These are phyloP conservation scores for Plagodis dolabraria DNA, from an alignment of 2,888 invertebrate genomes.

Conservation along the genomic window DNA sequence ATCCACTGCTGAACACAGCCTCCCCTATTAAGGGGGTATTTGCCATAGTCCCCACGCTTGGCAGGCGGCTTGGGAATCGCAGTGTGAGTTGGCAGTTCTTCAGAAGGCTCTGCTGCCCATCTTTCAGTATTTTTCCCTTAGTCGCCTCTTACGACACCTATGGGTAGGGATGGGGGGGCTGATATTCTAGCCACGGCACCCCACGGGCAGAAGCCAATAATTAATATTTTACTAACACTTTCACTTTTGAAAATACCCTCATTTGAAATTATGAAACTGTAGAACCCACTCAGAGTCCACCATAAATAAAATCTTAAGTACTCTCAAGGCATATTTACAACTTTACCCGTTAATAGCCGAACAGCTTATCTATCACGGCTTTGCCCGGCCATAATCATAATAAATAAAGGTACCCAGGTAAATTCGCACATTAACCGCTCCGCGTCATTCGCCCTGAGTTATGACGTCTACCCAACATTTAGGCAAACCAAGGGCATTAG, in stretches of 20 bases:
- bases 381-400: constrained; percentile 70
- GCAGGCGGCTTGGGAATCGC: too few species aligned
- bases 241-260: constrained; percentile 8
- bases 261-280: background rate
- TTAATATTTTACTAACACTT: background rate
- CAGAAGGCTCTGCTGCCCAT: too few species aligned
- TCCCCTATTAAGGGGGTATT: too few species aligned
- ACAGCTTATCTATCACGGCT: constrained; percentile 68
- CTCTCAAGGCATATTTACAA: constrained; percentile 22
- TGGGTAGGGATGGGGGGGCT: too few species aligned
- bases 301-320: constrained; percentile 19
- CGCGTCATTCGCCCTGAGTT: constrained; percentile 72
- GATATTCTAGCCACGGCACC: too few species aligned
- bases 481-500: constrained; percentile 76
- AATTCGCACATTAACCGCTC: constrained; percentile 72
- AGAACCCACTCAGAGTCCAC: constrained; percentile 2
- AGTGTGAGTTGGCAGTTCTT: too few species aligned
- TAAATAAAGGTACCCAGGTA: constrained; percentile 58
- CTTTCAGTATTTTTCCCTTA: too few species aligned
- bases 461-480: constrained; percentile 75
- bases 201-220: too few species aligned
- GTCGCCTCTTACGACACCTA: too few species aligned
- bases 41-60: too few species aligned
- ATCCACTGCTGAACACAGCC: too few species aligned
- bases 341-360: constrained; percentile 35